phyloP scores from a whole-genome alignment of 2,797 vertebrate species.

The Lepus oiostolus region DNA sequence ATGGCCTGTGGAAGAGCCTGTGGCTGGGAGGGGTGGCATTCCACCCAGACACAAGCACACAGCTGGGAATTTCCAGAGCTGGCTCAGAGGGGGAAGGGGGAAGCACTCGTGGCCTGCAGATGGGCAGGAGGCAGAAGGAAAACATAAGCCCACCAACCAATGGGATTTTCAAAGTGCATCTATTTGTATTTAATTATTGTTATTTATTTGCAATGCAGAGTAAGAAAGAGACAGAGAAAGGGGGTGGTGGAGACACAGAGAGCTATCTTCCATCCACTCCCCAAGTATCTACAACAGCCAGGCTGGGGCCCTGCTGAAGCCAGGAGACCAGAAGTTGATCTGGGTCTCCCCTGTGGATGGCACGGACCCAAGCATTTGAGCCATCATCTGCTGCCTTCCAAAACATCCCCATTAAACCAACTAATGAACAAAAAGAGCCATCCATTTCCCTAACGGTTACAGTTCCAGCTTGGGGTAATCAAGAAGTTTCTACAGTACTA shows the following conservation, averaged over 20 bases:
- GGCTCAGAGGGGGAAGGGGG: neutral
- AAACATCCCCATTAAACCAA: neutral
- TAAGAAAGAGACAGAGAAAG: too few species aligned
- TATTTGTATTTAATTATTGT: too few species aligned
- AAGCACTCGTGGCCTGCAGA: neutral
- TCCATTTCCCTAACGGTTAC: neutral
- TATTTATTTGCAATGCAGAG: too few species aligned
- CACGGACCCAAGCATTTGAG: too few species aligned
- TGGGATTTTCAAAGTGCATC: neutral
- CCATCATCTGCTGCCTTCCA: too few species aligned
- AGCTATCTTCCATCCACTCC: too few species aligned
- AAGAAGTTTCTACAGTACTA: neutral
- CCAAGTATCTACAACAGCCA: too few species aligned
- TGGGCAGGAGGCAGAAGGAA: neutral
- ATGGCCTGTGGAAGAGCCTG: constrained; percentile 5
- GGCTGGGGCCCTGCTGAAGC: too few species aligned
- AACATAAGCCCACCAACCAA: accelerated
- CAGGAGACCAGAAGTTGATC: too few species aligned
- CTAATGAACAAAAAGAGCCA: neutral
- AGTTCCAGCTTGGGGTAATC: neutral
- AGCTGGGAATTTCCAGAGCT: neutral
- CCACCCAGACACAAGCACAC: neutral
- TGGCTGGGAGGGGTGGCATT: neutral
- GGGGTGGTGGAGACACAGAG: too few species aligned
- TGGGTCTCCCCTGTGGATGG: too few species aligned